Conservation (phyloP, 2,797 vertebrate species). For the Peromyscus eremicus region DNA sequence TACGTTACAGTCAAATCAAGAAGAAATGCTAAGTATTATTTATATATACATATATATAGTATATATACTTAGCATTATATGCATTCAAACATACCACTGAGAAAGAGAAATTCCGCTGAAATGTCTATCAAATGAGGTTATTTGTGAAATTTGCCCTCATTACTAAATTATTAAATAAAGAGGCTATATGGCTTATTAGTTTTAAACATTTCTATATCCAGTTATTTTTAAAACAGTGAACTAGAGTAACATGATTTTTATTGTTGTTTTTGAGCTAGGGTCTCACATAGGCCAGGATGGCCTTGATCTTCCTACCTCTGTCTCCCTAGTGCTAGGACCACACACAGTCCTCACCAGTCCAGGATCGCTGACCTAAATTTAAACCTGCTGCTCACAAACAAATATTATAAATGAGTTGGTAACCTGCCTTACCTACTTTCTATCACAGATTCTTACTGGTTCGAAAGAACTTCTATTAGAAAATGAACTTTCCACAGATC, state of each 20-base stretch:
- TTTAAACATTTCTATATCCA: slow-evolving; percentile 47
- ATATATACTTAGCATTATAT: neutral
- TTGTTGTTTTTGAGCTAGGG: neutral
- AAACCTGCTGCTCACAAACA: slow-evolving; percentile 46
- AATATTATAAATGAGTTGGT: slow-evolving; percentile 16
- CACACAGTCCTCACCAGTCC: neutral
- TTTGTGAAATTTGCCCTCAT: slow-evolving; percentile 8
- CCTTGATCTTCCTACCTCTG: neutral
- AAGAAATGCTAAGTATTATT: slow-evolving; percentile 26
- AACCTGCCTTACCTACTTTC: neutral
- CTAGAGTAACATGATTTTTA: neutral
- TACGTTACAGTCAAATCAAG: slow-evolving; percentile 43
- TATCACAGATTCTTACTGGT: slow-evolving; percentile 33
- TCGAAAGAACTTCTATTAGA: slow-evolving; percentile 53
- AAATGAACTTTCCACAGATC: slow-evolving; percentile 58
- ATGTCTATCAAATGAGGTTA: slow-evolving; percentile 32
- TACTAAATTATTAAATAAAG: slow-evolving; percentile 46
- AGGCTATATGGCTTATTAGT: neutral
- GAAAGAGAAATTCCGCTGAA: slow-evolving; percentile 50
- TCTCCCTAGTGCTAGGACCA: neutral
- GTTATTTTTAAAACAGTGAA: slow-evolving; percentile 64
- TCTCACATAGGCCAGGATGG: neutral
- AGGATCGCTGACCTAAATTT: neutral
- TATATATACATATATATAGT: neutral
- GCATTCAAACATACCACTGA: neutral